Evolutionary conservation across 2,797 vertebrate species (phyloP), one percentile per base, ranked within the genome.

Genomic region (Paratrypauchen microcephalus): DNA sequence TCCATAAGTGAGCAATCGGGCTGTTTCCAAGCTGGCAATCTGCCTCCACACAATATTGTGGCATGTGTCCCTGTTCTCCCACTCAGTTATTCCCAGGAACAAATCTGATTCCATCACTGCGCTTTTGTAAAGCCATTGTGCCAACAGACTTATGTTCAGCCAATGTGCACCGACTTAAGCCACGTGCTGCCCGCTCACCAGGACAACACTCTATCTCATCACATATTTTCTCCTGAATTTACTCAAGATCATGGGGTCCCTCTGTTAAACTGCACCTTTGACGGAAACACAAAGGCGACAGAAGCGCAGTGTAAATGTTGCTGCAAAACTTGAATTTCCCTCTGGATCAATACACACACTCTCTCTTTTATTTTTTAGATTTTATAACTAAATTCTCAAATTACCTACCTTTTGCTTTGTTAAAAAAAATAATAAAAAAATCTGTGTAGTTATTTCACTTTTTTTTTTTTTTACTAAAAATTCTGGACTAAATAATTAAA

Each of bases 1-100:
- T 80, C 75, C 79, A 80, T 83, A 86, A 87, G 78, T 85, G 86
- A 86, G 83, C 86, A 86, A 83, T 89, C 81, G 66, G 71, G 71
- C 64, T 61, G 69, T 57, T 52, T 62, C 50, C 57, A 66, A 65
- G 55, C 75, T 89, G 86, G 82, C 86, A 83, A 72, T 83, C 77
- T 81, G 83, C 86, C 82, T 68, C 72, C 52, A 81, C 78, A 66
- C 86, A 86, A 75, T 77, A 80, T 71, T 70, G 73, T 83, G 83
- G 83, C 86, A 79, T 76, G 74, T 76, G 73, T 87, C 75, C 80
- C 75, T 64, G 72, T 76, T 85, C 87, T 79, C 86, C 81, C 84
- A 83, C 86, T 74, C 81, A 74, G 72, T 80, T 70, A 69, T 75
- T 87, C 82, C 80, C 82, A 73, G 76, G 66, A 76, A 83, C 80